phyloP scores from a whole-genome alignment of 2,113 vertebrate species.

The Chaetura pelagica region DNA sequence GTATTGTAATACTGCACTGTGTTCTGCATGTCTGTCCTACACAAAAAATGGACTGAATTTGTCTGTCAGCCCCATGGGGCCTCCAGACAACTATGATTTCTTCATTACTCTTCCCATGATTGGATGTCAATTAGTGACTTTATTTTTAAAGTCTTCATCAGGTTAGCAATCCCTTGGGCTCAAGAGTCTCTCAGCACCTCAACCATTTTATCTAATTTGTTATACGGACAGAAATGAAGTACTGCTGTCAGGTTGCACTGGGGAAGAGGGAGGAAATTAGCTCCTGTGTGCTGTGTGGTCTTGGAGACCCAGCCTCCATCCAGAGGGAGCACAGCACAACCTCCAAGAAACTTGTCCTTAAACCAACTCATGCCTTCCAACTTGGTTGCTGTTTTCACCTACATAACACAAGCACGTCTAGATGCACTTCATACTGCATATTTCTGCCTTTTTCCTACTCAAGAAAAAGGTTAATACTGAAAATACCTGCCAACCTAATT shows the following conservation, averaged over 20 bases:
- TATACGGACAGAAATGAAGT: neutral
- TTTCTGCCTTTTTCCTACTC: conserved; percentile 37
- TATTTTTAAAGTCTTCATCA: conserved; percentile 24
- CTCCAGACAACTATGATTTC: conserved; percentile 27
- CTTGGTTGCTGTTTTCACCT: neutral
- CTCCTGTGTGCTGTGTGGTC: neutral
- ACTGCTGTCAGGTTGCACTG: neutral
- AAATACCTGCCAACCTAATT: conserved; percentile 21
- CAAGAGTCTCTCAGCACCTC: neutral
- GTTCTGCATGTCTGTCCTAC: neutral
- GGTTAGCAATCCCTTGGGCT: neutral
- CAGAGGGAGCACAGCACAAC: rapidly evolving
- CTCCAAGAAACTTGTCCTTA: neutral
- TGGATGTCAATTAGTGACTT: conserved; percentile 4
- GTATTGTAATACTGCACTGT: rapidly evolving
- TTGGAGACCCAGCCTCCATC: neutral
- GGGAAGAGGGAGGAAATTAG: neutral
- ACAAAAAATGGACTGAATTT: neutral
- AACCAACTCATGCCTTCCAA: rapidly evolving
- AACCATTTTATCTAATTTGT: neutral
- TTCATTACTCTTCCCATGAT: conserved; percentile 14
- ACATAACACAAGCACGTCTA: rapidly evolving
- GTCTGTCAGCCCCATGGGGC: neutral
- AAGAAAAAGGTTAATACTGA: neutral
- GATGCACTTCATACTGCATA: conserved; percentile 4